Percentiles rank a stretch among this genome's conserved stretches.
Conservation (phyloP, 2,113 vertebrate species). For the Sinocyclocheilus maitianheensis region DNA sequence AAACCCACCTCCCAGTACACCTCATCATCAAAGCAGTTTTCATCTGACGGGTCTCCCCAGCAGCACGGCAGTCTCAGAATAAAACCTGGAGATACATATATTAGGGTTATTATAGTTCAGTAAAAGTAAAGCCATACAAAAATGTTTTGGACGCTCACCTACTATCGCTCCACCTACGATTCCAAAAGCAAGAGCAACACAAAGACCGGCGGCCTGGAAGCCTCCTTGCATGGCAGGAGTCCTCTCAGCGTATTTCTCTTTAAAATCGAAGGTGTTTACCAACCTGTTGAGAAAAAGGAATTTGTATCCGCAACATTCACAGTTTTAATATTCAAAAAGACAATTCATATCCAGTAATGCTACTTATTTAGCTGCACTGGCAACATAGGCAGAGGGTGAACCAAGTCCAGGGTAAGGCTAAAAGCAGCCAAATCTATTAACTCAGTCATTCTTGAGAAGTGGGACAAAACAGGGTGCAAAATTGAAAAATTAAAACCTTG, state of each 20-base stretch:
- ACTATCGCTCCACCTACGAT: conserved; percentile 83
- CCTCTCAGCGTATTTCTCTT: conserved; percentile 53
- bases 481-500: too few species aligned
- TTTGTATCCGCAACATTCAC: neutral
- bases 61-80: conserved; percentile 84
- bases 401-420: too few species aligned
- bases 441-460: too few species aligned
- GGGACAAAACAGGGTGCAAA: too few species aligned
- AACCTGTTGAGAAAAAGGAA: conserved; percentile 72
- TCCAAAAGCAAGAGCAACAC: conserved; percentile 86
- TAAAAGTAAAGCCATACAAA: neutral
- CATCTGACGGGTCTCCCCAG: conserved; percentile 88
- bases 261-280: conserved; percentile 73
- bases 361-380: neutral
- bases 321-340: neutral
- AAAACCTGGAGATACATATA: conserved; percentile 72
- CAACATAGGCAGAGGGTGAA: too few species aligned
- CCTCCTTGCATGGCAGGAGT: conserved; percentile 77
- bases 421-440: too few species aligned
- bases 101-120: neutral
- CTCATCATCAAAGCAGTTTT: conserved; percentile 91
- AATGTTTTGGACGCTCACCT: conserved; percentile 75
- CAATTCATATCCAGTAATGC: neutral
- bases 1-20: conserved; percentile 92
- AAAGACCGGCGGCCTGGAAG: conserved; percentile 86